phyloP scores from a whole-genome alignment of 2,888 invertebrate genomes.

The Aphelenchoides bicaudatus region DNA sequence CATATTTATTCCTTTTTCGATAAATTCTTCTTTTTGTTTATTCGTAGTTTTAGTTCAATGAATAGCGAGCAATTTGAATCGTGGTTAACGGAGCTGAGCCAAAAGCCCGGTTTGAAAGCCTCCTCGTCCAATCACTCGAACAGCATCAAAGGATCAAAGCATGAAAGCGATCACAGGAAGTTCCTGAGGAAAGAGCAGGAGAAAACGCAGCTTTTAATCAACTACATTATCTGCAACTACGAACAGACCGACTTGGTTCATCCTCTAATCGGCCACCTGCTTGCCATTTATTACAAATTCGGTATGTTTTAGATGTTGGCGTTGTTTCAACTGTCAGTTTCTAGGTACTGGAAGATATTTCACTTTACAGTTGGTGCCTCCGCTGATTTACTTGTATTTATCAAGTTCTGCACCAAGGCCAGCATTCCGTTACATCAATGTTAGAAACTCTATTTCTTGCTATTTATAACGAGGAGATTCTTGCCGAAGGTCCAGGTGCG shows the following conservation, averaged over 20 bases:
- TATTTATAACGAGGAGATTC: conserved; percentile 59
- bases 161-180: conserved; percentile 18
- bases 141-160: no score
- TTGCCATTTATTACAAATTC: conserved; percentile 52
- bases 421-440: conserved; percentile 42
- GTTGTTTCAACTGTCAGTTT: conserved; percentile 21
- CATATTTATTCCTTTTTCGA: no score
- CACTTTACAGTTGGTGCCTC: conserved; percentile 51
- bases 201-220: conserved; percentile 39
- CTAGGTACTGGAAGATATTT: conserved; percentile 50
- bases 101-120: conserved; percentile 13
- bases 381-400: conserved; percentile 46
- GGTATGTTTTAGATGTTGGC: conserved; percentile 32
- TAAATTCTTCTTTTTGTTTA: not conserved
- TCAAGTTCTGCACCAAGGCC: conserved; percentile 45
- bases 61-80: conserved; percentile 45
- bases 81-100: conserved; percentile 32
- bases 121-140: conserved; percentile 1
- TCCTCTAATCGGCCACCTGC: conserved; percentile 54
- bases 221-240: conserved; percentile 52
- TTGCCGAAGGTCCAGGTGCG: conserved; percentile 47
- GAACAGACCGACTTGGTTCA: conserved; percentile 50
- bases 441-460: conserved; percentile 57
- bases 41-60: conserved; percentile 28
- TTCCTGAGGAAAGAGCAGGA: conserved; percentile 25